phyloP scores from a whole-genome alignment of 2,888 invertebrate species.

The Epinotia brunnichana region DNA sequence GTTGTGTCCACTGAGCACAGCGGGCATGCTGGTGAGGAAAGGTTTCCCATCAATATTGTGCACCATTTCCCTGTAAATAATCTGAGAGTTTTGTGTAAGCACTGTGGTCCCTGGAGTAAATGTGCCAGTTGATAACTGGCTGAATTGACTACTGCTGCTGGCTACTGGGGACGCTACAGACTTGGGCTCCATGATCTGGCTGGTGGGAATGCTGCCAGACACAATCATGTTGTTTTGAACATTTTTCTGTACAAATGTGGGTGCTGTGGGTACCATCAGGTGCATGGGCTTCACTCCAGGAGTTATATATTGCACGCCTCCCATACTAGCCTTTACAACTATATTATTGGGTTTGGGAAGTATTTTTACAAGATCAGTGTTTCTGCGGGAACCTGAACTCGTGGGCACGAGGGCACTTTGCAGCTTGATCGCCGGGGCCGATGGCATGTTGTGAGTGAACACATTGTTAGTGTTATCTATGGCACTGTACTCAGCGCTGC shows the following conservation, averaged over 20 bases:
- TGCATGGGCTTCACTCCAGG: conserved; percentile 70
- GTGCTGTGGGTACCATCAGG: conserved; percentile 68
- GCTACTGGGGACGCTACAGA: conserved; percentile 57
- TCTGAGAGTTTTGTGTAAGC: conserved; percentile 78
- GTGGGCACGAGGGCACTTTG: conserved; percentile 57
- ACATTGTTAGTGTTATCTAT: conserved; percentile 62
- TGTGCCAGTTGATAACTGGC: conserved; percentile 63
- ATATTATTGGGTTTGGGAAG: conserved; percentile 73
- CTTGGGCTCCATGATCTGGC: conserved; percentile 66
- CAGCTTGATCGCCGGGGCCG: conserved; percentile 59
- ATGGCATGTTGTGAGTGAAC: conserved; percentile 64
- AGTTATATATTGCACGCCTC: conserved; percentile 69
- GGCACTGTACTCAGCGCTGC: conserved; percentile 73
- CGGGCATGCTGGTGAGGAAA: conserved; percentile 71
- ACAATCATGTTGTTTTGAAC: conserved; percentile 75
- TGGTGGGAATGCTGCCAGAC: conserved; percentile 64
- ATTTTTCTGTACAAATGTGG: conserved; percentile 77
- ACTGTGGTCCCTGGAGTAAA: conserved; percentile 75
- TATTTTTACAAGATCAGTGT: conserved; percentile 66
- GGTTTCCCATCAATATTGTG: conserved; percentile 76
- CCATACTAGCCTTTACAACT: conserved; percentile 70
- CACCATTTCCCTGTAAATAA: conserved; percentile 79
- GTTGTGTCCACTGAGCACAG: conserved; percentile 66
- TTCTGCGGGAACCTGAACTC: conserved; percentile 58
- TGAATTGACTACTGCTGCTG: conserved; percentile 63